Conservation (phyloP, 2,888 invertebrate species). For the Fissipunctia ypsillon region DNA sequence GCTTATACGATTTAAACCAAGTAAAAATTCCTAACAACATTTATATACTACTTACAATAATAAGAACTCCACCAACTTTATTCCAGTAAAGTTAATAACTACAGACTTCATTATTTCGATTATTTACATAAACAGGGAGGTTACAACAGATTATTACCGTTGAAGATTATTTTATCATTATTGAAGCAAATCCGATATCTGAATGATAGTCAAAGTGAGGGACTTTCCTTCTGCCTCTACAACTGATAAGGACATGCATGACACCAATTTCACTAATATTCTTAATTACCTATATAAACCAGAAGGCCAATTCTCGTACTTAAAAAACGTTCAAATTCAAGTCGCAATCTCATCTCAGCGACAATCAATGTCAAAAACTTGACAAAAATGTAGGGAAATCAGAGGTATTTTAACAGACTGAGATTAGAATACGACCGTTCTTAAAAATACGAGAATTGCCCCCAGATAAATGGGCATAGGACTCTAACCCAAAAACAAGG, state of each 20-base stretch:
- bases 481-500: slow-evolving; percentile 17
- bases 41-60: neutral
- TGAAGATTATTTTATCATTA: slow-evolving; percentile 26
- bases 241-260: slow-evolving; percentile 53
- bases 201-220: slow-evolving; percentile 23
- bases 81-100: neutral
- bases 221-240: slow-evolving; percentile 45
- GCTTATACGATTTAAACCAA: neutral
- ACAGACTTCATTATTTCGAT: neutral
- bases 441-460: too few relatives aligned
- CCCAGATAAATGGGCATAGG: slow-evolving; percentile 41
- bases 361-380: too few relatives aligned
- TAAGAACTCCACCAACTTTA: neutral
- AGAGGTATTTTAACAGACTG: too few relatives aligned
- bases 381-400: too few relatives aligned
- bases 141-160: slow-evolving; percentile 9
- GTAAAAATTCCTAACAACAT: neutral
- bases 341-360: too few relatives aligned
- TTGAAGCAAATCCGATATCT: slow-evolving; percentile 26
- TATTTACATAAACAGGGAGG: neutral
- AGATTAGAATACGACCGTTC: too few relatives aligned
- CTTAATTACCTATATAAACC: slow-evolving; percentile 17
- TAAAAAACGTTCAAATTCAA: too few relatives aligned
- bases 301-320: too few relatives aligned
- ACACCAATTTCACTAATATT: slow-evolving; percentile 33